Percentiles rank a stretch among this genome's conserved stretches.
These are phyloP conservation scores for Bombus affinis DNA, from an alignment of 1,140 invertebrate species.

Conservation along the genomic window DNA sequence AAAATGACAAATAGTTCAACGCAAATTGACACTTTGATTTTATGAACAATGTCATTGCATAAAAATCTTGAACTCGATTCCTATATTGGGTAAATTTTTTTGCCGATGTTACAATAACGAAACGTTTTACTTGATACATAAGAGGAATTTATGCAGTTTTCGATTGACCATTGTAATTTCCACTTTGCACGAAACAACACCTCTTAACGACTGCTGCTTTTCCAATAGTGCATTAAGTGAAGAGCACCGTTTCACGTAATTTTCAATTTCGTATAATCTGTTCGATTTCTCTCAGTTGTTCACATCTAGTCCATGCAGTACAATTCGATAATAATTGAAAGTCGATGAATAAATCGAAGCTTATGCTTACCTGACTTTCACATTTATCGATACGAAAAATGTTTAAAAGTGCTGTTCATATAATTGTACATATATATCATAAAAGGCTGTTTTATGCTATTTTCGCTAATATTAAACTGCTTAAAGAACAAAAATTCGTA, in stretches of 20 bases:
- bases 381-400: neutral
- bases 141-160: neutral
- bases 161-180: neutral
- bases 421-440: neutral
- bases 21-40: no score
- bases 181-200: neutral
- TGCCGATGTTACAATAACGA: neutral
- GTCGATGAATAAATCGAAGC: neutral
- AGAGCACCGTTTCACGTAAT: neutral
- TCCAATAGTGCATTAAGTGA: neutral
- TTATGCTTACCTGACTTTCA: neutral
- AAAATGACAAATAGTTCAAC: no score
- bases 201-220: neutral
- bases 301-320: neutral
- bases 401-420: neutral
- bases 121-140: neutral
- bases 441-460: no score
- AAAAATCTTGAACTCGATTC: no score
- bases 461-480: no score
- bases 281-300: neutral
- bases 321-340: neutral
- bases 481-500: no score
- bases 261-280: slow-evolving; percentile 7
- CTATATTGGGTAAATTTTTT: neutral
- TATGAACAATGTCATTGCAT: no score